Base-by-base conservation (phyloP, 2,888 invertebrate genomes). In the Oxystoma pomonae region DNA sequence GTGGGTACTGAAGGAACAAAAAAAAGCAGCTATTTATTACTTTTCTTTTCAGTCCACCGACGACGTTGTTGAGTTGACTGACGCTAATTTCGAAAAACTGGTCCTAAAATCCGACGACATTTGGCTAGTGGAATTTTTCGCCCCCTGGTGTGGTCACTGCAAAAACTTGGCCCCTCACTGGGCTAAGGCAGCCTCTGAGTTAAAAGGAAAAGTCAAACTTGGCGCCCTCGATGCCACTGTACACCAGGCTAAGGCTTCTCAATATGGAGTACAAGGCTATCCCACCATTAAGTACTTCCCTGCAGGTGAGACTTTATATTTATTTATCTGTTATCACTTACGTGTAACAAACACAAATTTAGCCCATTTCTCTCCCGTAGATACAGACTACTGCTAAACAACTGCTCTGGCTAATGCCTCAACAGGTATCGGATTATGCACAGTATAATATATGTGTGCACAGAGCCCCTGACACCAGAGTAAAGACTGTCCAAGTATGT, bases 41-140 rank as follows among this genome's bases (percentile, higher is more conserved):
- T 49, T 21, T 63, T 63, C 59, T n/a, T n/a, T n/a, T n/a, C n/a
- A 51, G 3, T 59, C 65, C 9, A 58, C 49, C 55, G 62, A 65
- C 12, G 87, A 89, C 78, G 98, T 99, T 17, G 81, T 99, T 70
- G 96, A 96, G 75, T 82, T 99, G 67, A 99, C 98, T 0, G 98
- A 99, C 78, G 87, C 89, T 68, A 99, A 99, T 84, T 99, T 99
- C 80, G 92, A 97, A 69, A 89, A 92, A 78, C 80, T 91, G 61
- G 98, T 99, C 16, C 78, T 98, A 71, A 86, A 94, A 71, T 96
- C 96, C 57, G 94, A 98, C 16, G 98, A 98, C 76, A 86, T 96
- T 80, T 98, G 98, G 97, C 81, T 99, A 71, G 96, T 99, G 1
- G 98, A 98, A 81, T 98, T 99, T 85, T 98, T 89, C 81, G 98